Evolutionary conservation across 2,888 invertebrate genomes (phyloP).

Genomic region (Orthonevra nobilis): DNA sequence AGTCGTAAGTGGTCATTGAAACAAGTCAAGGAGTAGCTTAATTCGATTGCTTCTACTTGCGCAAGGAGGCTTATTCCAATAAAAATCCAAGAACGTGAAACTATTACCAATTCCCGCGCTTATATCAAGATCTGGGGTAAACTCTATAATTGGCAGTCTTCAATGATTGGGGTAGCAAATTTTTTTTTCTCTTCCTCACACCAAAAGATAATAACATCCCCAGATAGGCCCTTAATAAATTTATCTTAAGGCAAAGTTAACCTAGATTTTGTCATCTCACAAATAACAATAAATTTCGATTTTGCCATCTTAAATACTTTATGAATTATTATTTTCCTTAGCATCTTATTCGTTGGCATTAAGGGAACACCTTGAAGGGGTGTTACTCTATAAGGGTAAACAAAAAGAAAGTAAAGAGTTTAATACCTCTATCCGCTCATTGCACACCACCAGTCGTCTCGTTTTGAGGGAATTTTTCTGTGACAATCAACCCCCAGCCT

Average conservation of each 20-base stretch:
- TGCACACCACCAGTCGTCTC: slow-evolving; percentile 37
- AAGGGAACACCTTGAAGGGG: slow-evolving; percentile 40
- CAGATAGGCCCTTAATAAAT: slow-evolving; percentile 63
- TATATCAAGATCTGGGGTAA: slow-evolving; percentile 30
- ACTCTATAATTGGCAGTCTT: slow-evolving; percentile 62
- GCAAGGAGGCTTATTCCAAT: slow-evolving; percentile 50
- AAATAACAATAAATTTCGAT: slow-evolving; percentile 80
- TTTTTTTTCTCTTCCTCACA: slow-evolving; percentile 23
- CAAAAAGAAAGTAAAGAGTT: slow-evolving; percentile 68
- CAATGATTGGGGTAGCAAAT: slow-evolving; percentile 13
- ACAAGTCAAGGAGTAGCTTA: too few relatives aligned
- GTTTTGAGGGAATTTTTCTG: slow-evolving; percentile 24
- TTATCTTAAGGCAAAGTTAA: slow-evolving; percentile 66
- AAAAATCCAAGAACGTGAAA: slow-evolving; percentile 49
- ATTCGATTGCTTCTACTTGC: too few relatives aligned
- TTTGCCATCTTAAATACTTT: slow-evolving; percentile 78
- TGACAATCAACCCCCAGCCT: slow-evolving; percentile 26
- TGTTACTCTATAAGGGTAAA: slow-evolving; percentile 40
- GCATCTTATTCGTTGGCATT: slow-evolving; percentile 56
- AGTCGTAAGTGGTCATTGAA: too few relatives aligned
- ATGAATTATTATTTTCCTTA: slow-evolving; percentile 78
- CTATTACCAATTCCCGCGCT: slow-evolving; percentile 33
- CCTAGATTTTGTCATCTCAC: slow-evolving; percentile 75
- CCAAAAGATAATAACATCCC: slow-evolving; percentile 27
- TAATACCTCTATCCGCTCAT: slow-evolving; percentile 62